These are phyloP conservation scores for Atopsyche davidsoni DNA, from an alignment of 1,140 invertebrate species.

Conservation along the genomic window DNA sequence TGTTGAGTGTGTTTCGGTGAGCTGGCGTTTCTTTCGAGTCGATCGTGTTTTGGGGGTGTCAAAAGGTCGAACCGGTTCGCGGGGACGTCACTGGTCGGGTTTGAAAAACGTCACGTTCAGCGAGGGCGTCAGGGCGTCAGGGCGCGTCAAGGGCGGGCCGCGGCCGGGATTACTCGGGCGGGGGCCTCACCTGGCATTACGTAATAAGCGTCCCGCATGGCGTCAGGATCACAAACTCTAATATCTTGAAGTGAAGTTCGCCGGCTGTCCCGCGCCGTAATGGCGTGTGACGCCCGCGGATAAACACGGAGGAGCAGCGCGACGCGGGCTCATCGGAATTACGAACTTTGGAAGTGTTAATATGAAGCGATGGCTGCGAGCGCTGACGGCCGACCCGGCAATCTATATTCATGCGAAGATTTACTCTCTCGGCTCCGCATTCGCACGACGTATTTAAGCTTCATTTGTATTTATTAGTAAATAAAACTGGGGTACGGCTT, in stretches of 20 bases:
- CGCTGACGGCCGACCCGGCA: constrained; percentile 8
- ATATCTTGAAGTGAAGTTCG: constrained; percentile 26
- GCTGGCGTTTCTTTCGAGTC: too few species aligned
- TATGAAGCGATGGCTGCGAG: constrained; percentile 1
- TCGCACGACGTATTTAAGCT: constrained; percentile 18
- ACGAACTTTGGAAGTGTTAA: constrained; percentile 18
- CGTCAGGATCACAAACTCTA: constrained; percentile 25
- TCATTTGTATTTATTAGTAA: constrained; percentile 17
- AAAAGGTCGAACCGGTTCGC: background rate
- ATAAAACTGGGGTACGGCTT: background rate
- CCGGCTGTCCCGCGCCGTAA: constrained; percentile 17
- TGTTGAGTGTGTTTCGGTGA: too few species aligned
- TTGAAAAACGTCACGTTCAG: background rate
- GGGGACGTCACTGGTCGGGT: background rate
- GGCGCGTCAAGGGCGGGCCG: constrained; percentile 18
- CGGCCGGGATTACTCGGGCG: constrained; percentile 4
- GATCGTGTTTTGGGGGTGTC: background rate
- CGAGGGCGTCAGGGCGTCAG: constrained; percentile 11
- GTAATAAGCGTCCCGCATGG: constrained; percentile 19
- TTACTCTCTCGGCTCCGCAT: constrained; percentile 4
- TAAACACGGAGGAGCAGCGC: constrained; percentile 14
- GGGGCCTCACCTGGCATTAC: constrained; percentile 3
- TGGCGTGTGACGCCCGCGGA: constrained; percentile 20
- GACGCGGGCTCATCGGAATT: constrained; percentile 22
- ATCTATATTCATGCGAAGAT: constrained; percentile 25